A percentile compares a stretch with the other conserved stretches of the same genome.
Evolutionary conservation across 2,888 invertebrate genomes (phyloP).

Genomic region (Hanleya hanleyi): DNA sequence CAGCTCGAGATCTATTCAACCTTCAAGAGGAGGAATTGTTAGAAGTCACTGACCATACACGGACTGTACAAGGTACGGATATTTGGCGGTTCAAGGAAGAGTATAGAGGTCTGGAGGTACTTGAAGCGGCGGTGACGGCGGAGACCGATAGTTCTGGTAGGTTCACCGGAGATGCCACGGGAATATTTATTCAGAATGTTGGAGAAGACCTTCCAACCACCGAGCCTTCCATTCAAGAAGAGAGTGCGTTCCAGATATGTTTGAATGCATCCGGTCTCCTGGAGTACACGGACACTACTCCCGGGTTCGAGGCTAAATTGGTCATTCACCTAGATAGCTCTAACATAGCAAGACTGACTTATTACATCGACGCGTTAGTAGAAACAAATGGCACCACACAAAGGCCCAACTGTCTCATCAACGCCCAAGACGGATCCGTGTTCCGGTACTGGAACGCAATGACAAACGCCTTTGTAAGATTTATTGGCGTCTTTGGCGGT

Average conservation of each 20-base stretch:
- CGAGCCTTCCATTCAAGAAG: background rate
- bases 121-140: constrained; percentile 20
- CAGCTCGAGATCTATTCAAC: too few relatives aligned
- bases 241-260: constrained; percentile 9
- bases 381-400: constrained; percentile 16
- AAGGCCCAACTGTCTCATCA: constrained; percentile 45
- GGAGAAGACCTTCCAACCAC: constrained; percentile 15
- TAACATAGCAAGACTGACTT: constrained; percentile 9
- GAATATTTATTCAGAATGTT: constrained; percentile 19
- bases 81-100: constrained; percentile 15
- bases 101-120: constrained; percentile 10
- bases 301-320: background rate
- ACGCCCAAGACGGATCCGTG: constrained; percentile 41
- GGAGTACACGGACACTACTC: background rate
- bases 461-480: constrained; percentile 20
- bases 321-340: background rate
- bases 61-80: constrained; percentile 20
- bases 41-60: too few relatives aligned
- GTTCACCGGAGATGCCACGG: constrained; percentile 18
- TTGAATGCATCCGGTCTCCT: background rate
- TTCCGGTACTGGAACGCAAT: constrained; percentile 37
- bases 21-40: too few relatives aligned
- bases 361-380: constrained; percentile 20
- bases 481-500: constrained; percentile 38
- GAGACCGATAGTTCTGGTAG: constrained; percentile 15